phyloP scores from a whole-genome alignment of 1,140 invertebrate genomes.

The Drosophila willistoni region DNA sequence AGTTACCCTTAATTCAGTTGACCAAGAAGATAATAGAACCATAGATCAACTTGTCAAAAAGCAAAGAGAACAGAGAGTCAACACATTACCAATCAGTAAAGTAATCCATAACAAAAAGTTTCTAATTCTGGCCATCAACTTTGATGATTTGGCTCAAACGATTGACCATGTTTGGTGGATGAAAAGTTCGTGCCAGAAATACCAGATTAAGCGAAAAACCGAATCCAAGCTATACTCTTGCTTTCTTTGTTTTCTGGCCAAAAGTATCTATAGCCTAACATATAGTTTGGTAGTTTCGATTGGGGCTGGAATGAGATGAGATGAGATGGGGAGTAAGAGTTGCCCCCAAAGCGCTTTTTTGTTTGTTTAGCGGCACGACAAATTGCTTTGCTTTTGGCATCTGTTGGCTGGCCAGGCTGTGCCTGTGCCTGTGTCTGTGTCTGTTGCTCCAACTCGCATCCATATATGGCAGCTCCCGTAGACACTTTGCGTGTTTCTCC shows the following conservation, averaged over 20 bases:
- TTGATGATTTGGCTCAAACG: conserved; percentile 39
- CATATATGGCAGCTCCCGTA: conserved; percentile 71
- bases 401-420: conserved; percentile 48
- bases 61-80: neutral
- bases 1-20: neutral
- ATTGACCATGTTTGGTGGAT: conserved; percentile 32
- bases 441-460: conserved; percentile 18
- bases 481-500: conserved; percentile 49
- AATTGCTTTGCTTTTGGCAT: conserved; percentile 78
- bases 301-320: neutral
- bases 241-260: conserved; percentile 33
- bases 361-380: conserved; percentile 73
- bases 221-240: conserved; percentile 42
- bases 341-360: conserved; percentile 16
- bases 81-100: neutral
- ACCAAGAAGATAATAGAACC: neutral
- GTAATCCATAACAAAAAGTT: conserved; percentile 38
- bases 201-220: neutral
- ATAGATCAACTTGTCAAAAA: conserved; percentile 7
- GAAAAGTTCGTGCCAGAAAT: conserved; percentile 51
- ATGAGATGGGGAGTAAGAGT: conserved; percentile 3
- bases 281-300: neutral
- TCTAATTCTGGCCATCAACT: conserved; percentile 54
- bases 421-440: neutral
- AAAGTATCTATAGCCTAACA: neutral